Base-by-base conservation (phyloP, 2,113 vertebrate species). In the Clarias magur region DNA sequence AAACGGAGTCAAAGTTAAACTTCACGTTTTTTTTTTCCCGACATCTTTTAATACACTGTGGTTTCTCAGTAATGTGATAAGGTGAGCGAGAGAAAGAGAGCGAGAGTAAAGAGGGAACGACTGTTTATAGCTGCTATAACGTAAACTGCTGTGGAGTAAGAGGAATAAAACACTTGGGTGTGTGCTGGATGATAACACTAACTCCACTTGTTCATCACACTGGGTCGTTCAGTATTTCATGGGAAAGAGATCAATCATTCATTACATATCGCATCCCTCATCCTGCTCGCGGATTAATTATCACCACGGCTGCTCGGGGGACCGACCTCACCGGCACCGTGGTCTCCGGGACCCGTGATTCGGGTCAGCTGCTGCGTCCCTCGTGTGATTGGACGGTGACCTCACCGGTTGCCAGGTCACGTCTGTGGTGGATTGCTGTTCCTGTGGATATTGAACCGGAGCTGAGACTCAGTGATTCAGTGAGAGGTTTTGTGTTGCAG, bases 401-500 rank as follows among this genome's bases (percentile, higher is more conserved):
- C 92, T 90, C 82, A 84, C 89, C 53, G 87, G 90, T 87, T 16
- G 65, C 48, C 86, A 57, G 90, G 85, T 88, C 86, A 86, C 65
- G 85, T 90, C 89, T 90, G 93, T 90, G 88, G 92, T 83, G 65
- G 85, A 88, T 89, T 89, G 80, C 72, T 91, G 91, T 90, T 91
- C 87, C 86, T 65, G 86, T 54, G 84, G 57, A 75, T 93, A 95
- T 94, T 87, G 94, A 94, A 93, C 90, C 83, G 70, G 57, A 90
- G 82, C 90, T 86, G 89, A 90, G 63, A 60, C 87, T 89, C 93
- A 93, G n/a, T n/a, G n/a, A n/a, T 93, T 94, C 93, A 93, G 90
- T 93, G 90, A 92, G 90, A 88, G 93, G 92, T 91, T 92, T 90
- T 84, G 89, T 92, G 91, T 92, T 92, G 82, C 89, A 88, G 83